Evolutionary conservation across 2,113 vertebrate genomes (phyloP).

Genomic region (Ictalurus furcatus): DNA sequence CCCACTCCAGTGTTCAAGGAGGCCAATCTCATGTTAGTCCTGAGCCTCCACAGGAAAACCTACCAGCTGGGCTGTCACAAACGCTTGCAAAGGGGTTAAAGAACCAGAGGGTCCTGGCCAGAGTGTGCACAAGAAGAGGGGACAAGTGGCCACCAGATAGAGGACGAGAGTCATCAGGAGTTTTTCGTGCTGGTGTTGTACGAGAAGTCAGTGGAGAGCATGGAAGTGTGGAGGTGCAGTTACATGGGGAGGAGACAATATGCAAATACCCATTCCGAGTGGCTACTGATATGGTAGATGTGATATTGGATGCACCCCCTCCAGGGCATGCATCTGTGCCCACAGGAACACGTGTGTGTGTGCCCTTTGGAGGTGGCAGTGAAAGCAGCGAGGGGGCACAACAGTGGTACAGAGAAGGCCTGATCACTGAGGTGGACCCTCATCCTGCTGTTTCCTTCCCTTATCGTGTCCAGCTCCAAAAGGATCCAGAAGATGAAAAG

Average conservation of each 20-base stretch:
- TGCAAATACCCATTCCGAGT: conserved; percentile 78
- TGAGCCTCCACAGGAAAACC: conserved; percentile 41
- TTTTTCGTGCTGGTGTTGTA: conserved; percentile 82
- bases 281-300: conserved; percentile 70
- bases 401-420: conserved; percentile 79
- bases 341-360: conserved; percentile 78
- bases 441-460: conserved; percentile 81
- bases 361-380: conserved; percentile 72
- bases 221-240: conserved; percentile 81
- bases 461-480: conserved; percentile 78
- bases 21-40: conserved; percentile 29
- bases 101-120: conserved; percentile 82
- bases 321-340: conserved; percentile 72
- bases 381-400: conserved; percentile 66
- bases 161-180: conserved; percentile 45
- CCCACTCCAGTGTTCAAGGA: conserved; percentile 35
- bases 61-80: conserved; percentile 68
- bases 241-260: conserved; percentile 78
- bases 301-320: conserved; percentile 80
- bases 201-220: conserved; percentile 80
- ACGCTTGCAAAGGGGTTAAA: conserved; percentile 78
- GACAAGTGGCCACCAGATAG: conserved; percentile 61
- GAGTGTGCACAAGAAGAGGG: conserved; percentile 62
- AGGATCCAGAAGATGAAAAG: conserved; percentile 57
- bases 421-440: conserved; percentile 80